Conservation (phyloP, 1,140 invertebrate genomes). For the Bathynomus jamesi region DNA sequence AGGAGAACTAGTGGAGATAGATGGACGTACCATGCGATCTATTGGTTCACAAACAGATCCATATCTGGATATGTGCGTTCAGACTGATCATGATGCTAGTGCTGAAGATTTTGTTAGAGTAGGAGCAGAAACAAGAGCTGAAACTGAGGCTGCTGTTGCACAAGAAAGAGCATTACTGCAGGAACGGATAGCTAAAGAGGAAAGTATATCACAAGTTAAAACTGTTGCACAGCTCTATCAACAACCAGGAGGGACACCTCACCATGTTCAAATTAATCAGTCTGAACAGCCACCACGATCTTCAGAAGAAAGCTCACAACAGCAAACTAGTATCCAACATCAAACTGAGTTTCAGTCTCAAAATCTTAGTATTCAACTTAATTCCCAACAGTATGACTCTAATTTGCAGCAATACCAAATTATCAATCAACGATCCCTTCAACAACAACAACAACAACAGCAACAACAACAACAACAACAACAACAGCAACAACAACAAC, state of each 20-base stretch:
- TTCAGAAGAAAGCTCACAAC: too few species aligned
- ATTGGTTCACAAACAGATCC: slow-evolving; percentile 35
- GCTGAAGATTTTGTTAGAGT: slow-evolving; percentile 36
- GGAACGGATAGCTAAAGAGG: slow-evolving; percentile 14
- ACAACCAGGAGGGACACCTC: not conserved
- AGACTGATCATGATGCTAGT: slow-evolving; percentile 33
- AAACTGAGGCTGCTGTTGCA: slow-evolving; percentile 28
- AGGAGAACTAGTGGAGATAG: slow-evolving; percentile 34
- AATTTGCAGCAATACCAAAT: not conserved
- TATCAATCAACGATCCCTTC: slow-evolving; percentile 5
- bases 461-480: not conserved
- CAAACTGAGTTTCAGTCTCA: too few species aligned
- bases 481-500: not conserved
- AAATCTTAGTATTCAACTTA: too few species aligned
- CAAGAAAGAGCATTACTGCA: slow-evolving; percentile 1
- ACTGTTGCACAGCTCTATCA: not conserved
- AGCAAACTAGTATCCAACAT: too few species aligned
- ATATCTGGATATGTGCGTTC: slow-evolving; percentile 34
- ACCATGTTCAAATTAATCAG: not conserved
- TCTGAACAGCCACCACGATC: not conserved
- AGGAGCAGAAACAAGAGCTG: slow-evolving; percentile 28
- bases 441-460: slow-evolving; percentile 1
- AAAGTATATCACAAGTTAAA: too few species aligned
- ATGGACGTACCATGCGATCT: slow-evolving; percentile 13
- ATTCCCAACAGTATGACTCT: too few species aligned